Conservation (phyloP, 2,888 invertebrate genomes). For the Agelastica alni region DNA sequence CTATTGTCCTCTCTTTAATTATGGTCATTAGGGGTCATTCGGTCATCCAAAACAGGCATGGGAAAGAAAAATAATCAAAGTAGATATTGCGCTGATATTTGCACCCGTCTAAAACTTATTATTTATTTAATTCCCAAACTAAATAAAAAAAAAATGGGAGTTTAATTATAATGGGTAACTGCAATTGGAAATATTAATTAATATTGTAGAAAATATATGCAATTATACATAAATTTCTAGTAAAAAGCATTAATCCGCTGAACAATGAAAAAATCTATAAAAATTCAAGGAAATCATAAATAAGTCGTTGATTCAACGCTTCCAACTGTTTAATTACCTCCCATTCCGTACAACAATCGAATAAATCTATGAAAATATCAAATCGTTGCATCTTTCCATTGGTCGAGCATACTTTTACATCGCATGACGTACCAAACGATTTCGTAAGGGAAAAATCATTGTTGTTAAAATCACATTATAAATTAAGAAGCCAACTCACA, state of each 20-base stretch:
- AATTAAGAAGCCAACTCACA: no score
- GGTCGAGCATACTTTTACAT: constrained; percentile 30
- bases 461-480: no score
- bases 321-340: constrained; percentile 13
- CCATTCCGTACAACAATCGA: constrained; percentile 20
- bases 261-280: background rate
- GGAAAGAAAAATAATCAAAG: constrained; percentile 32
- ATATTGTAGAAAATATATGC: background rate
- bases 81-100: no score
- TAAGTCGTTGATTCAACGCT: constrained; percentile 8
- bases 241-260: background rate
- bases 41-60: constrained; percentile 38
- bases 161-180: no score
- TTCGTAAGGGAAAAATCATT: no score
- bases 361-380: constrained; percentile 29
- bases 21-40: constrained; percentile 40
- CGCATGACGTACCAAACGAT: constrained; percentile 1
- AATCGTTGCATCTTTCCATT: constrained; percentile 32
- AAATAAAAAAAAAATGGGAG: no score
- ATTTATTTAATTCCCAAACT: no score
- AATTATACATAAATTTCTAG: background rate
- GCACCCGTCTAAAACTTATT: no score
- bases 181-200: background rate
- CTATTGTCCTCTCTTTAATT: constrained; percentile 38
- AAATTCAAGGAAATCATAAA: constrained; percentile 20